Evolutionary conservation across 2,113 vertebrate species (phyloP).

Genomic region (Acrocephalus kingi): DNA sequence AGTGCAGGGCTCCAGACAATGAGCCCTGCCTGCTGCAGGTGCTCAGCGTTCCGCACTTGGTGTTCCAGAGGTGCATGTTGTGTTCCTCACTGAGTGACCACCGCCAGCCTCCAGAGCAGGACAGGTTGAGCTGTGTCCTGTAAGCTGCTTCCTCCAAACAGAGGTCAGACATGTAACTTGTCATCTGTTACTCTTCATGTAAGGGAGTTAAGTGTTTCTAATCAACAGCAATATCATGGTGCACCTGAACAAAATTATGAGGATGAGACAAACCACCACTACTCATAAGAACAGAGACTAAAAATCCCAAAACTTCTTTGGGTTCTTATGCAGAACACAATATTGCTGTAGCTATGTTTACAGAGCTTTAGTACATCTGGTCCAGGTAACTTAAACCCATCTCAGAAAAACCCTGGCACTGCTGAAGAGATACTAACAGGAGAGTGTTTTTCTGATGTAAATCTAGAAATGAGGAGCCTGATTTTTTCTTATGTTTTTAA

Average conservation of each 20-base stretch:
- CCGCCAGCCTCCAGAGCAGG: not conserved
- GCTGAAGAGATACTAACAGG: no score
- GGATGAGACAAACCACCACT: not conserved
- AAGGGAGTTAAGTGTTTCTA: not conserved
- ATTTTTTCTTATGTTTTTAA: not conserved
- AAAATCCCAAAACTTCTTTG: not conserved
- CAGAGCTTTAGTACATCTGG: not conserved
- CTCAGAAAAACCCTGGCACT: no score
- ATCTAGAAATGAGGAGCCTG: not conserved
- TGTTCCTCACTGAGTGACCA: not conserved
- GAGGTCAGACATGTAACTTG: not conserved
- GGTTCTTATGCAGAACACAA: not conserved
- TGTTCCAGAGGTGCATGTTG: fast-evolving
- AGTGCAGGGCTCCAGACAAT: not conserved
- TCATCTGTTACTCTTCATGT: not conserved
- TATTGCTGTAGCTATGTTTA: fast-evolving
- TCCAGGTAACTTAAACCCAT: not conserved
- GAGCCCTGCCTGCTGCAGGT: not conserved
- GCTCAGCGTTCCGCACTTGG: fast-evolving
- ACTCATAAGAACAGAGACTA: not conserved
- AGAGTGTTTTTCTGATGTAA: not conserved
- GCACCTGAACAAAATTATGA: not conserved
- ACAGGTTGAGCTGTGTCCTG: not conserved
- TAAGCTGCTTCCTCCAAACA: not conserved
- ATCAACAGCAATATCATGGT: not conserved